Conservation (phyloP, 2,113 vertebrate genomes). For the Nannospalax galili region DNA sequence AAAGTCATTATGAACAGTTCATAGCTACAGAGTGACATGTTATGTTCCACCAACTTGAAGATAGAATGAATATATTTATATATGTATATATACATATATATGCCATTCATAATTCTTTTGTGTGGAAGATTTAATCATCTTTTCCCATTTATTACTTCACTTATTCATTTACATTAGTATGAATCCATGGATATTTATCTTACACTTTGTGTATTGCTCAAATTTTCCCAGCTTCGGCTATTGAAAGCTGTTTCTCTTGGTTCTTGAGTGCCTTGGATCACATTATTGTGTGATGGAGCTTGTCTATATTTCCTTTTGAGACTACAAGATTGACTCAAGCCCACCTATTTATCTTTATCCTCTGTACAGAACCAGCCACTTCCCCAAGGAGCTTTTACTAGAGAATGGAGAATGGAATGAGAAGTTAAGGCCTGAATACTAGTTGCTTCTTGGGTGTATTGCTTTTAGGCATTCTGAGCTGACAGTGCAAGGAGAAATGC, state of each 20-base stretch:
- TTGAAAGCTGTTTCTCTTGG: neutral
- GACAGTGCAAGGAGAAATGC: neutral
- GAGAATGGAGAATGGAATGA: neutral
- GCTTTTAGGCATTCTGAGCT: neutral
- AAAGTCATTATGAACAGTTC: neutral
- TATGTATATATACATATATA: neutral
- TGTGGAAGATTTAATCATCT: neutral
- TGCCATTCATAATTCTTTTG: neutral
- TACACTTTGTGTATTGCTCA: neutral
- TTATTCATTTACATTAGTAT: neutral
- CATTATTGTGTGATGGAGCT: neutral
- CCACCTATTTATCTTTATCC: neutral
- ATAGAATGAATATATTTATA: neutral
- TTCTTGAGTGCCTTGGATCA: neutral
- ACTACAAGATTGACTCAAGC: neutral
- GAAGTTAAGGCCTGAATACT: neutral
- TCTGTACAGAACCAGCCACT: neutral
- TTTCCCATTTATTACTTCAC: neutral
- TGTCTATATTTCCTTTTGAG: neutral
- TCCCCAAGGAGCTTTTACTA: neutral
- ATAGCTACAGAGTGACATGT: neutral
- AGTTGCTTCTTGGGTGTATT: neutral
- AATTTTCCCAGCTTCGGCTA: neutral
- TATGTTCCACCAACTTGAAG: neutral
- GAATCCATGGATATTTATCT: neutral